These are phyloP conservation scores for Macrotis lagotis DNA, from an alignment of 2,113 vertebrate species.

Conservation along the genomic window DNA sequence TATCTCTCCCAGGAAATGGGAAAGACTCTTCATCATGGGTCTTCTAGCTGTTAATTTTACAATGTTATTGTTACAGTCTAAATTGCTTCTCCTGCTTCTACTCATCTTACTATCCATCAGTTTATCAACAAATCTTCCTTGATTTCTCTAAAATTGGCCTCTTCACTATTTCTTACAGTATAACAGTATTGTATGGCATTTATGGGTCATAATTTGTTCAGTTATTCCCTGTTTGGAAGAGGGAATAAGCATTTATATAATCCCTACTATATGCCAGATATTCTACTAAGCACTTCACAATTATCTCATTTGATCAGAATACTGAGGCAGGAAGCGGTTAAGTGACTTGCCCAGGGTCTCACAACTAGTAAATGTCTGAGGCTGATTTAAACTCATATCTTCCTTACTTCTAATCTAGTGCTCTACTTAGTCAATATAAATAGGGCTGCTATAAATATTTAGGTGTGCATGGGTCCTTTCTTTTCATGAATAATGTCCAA, in stretches of 20 bases:
- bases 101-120: background rate
- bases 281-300: background rate
- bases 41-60: background rate
- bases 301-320: background rate
- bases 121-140: background rate
- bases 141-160: background rate
- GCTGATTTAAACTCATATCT: background rate
- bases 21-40: background rate
- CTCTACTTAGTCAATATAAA: background rate
- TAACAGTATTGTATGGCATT: background rate
- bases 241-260: background rate
- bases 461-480: background rate
- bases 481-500: background rate
- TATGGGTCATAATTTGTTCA: background rate
- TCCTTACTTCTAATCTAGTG: background rate
- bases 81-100: background rate
- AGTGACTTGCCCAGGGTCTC: background rate
- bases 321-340: background rate
- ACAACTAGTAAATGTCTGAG: background rate
- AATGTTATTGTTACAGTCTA: background rate
- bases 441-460: background rate
- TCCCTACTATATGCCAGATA: background rate
- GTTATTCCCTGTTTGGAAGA: background rate
- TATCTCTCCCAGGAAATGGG: background rate
- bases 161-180: background rate